Evolutionary conservation across 1,140 invertebrate genomes (phyloP).

Genomic region (Alviniconcha marisindica): DNA sequence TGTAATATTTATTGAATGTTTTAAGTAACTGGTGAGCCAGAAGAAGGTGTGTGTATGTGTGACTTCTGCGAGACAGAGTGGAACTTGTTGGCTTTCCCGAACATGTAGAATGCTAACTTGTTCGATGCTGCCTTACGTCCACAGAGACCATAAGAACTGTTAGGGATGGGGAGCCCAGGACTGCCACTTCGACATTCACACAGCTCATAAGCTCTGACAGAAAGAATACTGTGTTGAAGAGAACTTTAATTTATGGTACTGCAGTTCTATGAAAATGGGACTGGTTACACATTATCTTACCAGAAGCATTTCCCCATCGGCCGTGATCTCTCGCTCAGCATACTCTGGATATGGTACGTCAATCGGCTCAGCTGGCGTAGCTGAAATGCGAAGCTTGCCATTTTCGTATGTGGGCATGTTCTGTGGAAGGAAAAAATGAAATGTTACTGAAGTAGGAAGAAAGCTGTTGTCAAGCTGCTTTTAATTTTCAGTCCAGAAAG

Average conservation of each 20-base stretch:
- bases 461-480: not conserved
- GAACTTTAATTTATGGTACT: not conserved
- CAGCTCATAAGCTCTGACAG: not conserved
- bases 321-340: slow-evolving; percentile 33
- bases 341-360: slow-evolving; percentile 29
- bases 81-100: too few relatives aligned
- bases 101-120: too few relatives aligned
- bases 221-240: not conserved
- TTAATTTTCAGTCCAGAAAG: too few relatives aligned
- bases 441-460: too few relatives aligned
- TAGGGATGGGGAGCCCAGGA: too few relatives aligned
- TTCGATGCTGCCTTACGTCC: too few relatives aligned
- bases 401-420: slow-evolving; percentile 37
- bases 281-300: not conserved
- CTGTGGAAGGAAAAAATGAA: not conserved
- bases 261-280: not conserved
- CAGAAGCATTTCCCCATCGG: slow-evolving; percentile 7
- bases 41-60: too few relatives aligned
- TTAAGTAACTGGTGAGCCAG: too few relatives aligned
- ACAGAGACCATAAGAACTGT: not conserved
- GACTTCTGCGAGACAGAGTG: too few relatives aligned
- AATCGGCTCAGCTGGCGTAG: slow-evolving; percentile 30
- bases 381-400: not conserved
- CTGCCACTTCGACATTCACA: not conserved
- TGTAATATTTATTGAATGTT: too few relatives aligned